These are phyloP conservation scores for Ectemnius cavifrons DNA, from an alignment of 2,888 invertebrate genomes.

Conservation along the genomic window DNA sequence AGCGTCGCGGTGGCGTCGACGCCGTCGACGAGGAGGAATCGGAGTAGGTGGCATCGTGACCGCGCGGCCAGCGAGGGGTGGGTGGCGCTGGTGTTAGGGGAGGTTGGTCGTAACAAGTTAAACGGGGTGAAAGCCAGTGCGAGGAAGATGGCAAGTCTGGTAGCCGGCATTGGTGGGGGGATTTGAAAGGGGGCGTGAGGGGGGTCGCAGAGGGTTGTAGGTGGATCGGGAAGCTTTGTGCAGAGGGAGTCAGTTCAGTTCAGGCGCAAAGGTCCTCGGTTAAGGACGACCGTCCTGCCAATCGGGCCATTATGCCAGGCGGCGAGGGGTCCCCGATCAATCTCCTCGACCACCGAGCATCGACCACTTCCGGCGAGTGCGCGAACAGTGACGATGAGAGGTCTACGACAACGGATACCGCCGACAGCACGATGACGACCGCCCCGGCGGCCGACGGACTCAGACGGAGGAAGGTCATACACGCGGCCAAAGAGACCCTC, in stretches of 20 bases:
- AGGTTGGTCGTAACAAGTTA: constrained; percentile 5
- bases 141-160: background rate
- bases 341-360: constrained; percentile 60
- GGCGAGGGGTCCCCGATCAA: constrained; percentile 77
- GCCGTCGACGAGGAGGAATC: background rate
- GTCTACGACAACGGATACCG: constrained; percentile 54
- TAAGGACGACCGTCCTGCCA: constrained; percentile 71
- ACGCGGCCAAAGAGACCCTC: constrained; percentile 81
- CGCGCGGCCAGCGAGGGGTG: background rate
- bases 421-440: constrained; percentile 61
- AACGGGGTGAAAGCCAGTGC: background rate
- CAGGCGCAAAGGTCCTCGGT: constrained; percentile 73
- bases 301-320: constrained; percentile 75
- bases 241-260: constrained; percentile 65
- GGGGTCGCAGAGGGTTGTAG: constrained; percentile 11
- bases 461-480: constrained; percentile 80
- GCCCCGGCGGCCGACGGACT: constrained; percentile 73
- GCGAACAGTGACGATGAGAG: constrained; percentile 61
- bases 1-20: background rate
- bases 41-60: background rate
- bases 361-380: constrained; percentile 58
- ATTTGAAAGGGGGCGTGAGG: constrained; percentile 1
- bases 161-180: constrained; percentile 20
- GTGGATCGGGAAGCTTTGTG: constrained; percentile 2
- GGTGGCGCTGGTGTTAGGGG: background rate